Percentiles rank a stretch among this genome's conserved stretches.
phyloP scores from a whole-genome alignment of 37 sponge, comb jelly and placozoan species.

The Hormiphora californensis region DNA sequence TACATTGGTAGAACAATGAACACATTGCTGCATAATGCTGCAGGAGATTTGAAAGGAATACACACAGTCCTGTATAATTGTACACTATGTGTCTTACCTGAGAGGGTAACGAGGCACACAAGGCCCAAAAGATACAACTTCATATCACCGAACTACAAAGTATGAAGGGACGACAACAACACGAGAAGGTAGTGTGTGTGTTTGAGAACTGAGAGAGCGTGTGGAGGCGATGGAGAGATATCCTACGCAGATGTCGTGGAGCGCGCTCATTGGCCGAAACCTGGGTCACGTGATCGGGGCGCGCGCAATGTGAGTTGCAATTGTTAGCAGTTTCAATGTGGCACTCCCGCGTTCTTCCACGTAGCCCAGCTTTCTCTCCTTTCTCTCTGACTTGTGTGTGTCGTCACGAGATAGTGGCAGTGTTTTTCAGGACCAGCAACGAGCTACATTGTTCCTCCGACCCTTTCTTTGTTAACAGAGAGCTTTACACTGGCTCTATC shows the following conservation, averaged over 20 bases:
- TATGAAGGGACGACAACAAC: conserved; percentile 28
- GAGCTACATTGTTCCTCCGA: too few species aligned
- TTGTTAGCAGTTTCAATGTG: neutral
- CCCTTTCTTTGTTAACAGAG: too few species aligned
- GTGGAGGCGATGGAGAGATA: too few species aligned
- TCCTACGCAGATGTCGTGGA: conserved; percentile 41
- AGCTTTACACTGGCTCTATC: too few species aligned
- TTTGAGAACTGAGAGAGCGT: conserved; percentile 15
- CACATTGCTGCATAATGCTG: too few species aligned
- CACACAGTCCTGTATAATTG: too few species aligned
- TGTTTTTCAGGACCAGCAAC: too few species aligned
- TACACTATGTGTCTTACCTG: too few species aligned
- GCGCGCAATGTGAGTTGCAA: conserved; percentile 35
- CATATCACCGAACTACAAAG: neutral
- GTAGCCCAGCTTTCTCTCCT: conserved; percentile 13
- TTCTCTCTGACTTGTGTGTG: too few species aligned
- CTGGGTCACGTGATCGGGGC: conserved; percentile 12
- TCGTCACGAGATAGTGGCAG: too few species aligned
- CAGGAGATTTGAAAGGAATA: too few species aligned
- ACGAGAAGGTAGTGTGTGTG: conserved; percentile 5
- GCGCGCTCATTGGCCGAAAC: conserved; percentile 61
- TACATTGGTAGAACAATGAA: too few species aligned
- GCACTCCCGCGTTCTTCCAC: conserved; percentile 38
- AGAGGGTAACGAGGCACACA: conserved; percentile 31
- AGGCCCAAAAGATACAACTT: conserved; percentile 47